phyloP scores from a whole-genome alignment of 2,888 invertebrate species.

The Thumatha senex region DNA sequence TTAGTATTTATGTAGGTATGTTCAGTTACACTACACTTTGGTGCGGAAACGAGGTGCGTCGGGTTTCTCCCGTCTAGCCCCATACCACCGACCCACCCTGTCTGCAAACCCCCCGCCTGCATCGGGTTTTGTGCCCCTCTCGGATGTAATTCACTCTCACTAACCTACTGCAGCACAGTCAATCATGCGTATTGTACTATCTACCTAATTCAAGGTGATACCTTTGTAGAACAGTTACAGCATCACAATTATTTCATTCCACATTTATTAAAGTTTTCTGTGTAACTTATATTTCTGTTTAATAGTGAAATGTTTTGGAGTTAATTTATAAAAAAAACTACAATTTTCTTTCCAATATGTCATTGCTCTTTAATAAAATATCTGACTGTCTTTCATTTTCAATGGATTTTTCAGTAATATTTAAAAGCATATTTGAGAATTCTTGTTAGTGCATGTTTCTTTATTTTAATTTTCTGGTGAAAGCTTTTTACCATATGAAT shows the following conservation, averaged over 20 bases:
- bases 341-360: too few species aligned
- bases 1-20: slow-evolving; percentile 43
- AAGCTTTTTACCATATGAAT: too few species aligned
- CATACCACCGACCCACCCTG: slow-evolving; percentile 69
- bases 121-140: slow-evolving; percentile 44
- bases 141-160: slow-evolving; percentile 81
- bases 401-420: too few species aligned
- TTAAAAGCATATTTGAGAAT: too few species aligned
- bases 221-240: slow-evolving; percentile 21
- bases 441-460: too few species aligned
- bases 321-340: too few species aligned
- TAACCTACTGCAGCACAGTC: slow-evolving; percentile 82
- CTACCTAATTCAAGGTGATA: slow-evolving; percentile 71
- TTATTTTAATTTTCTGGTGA: too few species aligned
- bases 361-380: too few species aligned
- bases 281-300: too few species aligned
- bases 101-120: slow-evolving; percentile 60
- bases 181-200: slow-evolving; percentile 73
- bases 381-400: too few species aligned
- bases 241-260: slow-evolving; percentile 1
- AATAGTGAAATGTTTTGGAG: too few species aligned
- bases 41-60: slow-evolving; percentile 77
- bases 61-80: slow-evolving; percentile 78
- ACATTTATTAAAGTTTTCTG: too few species aligned
- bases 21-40: slow-evolving; percentile 55